Base-by-base conservation (phyloP, 2,888 invertebrate genomes). In the Oxytorus armatus region DNA sequence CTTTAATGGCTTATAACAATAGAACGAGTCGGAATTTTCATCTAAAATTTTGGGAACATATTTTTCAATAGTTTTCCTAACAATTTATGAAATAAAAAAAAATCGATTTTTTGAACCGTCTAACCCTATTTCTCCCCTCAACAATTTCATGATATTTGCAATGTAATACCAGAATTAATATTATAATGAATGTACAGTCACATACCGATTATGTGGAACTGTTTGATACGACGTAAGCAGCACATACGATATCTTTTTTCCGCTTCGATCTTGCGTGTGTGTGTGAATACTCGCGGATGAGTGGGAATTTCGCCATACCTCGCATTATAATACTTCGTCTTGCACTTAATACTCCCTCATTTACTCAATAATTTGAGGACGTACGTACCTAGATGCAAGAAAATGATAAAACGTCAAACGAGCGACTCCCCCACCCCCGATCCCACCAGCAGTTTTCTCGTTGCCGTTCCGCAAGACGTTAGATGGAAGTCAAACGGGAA, bases 371-470 rank as follows among this genome's bases (percentile, higher is more conserved):
- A 75, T 79, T 79, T 59, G 42, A 65, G 70, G 65, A 70, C 42
- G 65, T 66, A 49, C 33, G 44, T 33, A 21, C 69, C n/a, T 44
- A 80, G 76, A 76, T 76, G 59, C 59, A 61, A 72, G 76, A 80
- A 76, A 72, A 80, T 76, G 79, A 80, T 80, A 80, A 76, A 80
- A 80, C 66, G 55, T 68, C 76, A 55, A 76, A 76, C 66, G 49
- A 80, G 44, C n/a, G n/a, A n/a, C n/a, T n/a, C n/a, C n/a, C 7
- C 47, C 3, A 59, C 49, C 51, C 36, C 59, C 29, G 23, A 33
- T 65, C 44, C 44, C 33, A n/a, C 66, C 25, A 14, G 33, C 65
- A 65, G 75, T 72, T 76, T 70, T 59, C 72, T 76, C 55, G 39
- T 72, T 72, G 70, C 36, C n/a, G 59, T 65, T 49, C 57, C 29